These are phyloP conservation scores for Calonectris borealis DNA, from an alignment of 2,113 vertebrate species.

Conservation along the genomic window DNA sequence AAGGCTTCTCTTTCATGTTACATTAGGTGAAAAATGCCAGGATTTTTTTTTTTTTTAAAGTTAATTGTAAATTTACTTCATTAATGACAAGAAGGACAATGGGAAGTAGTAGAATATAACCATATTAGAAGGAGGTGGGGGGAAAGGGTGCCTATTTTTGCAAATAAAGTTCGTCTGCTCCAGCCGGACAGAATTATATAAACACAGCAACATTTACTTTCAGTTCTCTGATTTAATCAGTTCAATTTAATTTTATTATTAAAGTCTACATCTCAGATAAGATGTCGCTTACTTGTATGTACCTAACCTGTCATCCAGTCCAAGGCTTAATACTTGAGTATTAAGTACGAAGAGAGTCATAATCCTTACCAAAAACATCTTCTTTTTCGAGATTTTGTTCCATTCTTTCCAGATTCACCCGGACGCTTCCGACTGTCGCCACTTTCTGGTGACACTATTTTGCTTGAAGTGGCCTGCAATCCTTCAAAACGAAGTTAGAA, in stretches of 20 bases:
- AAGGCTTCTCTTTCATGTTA: not conserved
- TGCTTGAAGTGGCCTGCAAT: slow-evolving; percentile 87
- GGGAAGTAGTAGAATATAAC: not conserved
- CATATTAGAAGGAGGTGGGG: rapidly evolving
- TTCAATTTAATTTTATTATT: not conserved
- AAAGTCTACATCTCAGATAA: not conserved
- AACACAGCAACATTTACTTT: not conserved
- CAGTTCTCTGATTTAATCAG: not conserved
- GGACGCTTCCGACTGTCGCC: slow-evolving; percentile 71
- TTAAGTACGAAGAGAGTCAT: no score
- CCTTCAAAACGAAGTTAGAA: slow-evolving; percentile 70
- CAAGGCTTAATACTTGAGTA: not conserved
- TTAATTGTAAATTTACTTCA: not conserved
- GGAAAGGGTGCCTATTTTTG: not conserved
- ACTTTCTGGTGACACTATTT: slow-evolving; percentile 68
- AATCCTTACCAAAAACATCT: slow-evolving; percentile 83
- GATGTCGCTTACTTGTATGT: not conserved
- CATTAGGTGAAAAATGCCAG: not conserved
- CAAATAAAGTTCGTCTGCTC: not conserved
- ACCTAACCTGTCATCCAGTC: not conserved
- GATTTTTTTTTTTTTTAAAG: not conserved
- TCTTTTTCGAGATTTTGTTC: slow-evolving; percentile 63
- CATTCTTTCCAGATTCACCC: not conserved
- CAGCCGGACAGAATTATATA: not conserved
- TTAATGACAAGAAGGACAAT: not conserved